These are phyloP conservation scores for Lottia scabra DNA, from an alignment of 2,888 invertebrate species.

Conservation along the genomic window DNA sequence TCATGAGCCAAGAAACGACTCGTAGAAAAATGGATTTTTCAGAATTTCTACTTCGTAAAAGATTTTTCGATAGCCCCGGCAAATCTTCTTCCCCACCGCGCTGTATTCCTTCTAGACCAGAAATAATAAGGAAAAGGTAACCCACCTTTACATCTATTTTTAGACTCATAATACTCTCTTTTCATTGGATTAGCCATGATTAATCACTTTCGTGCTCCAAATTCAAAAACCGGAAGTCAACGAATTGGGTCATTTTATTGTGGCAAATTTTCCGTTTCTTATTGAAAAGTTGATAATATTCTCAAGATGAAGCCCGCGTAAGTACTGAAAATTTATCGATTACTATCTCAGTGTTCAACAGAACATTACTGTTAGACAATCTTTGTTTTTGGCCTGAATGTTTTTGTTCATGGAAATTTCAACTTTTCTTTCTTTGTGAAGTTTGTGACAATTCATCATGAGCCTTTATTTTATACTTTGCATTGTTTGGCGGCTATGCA, in stretches of 20 bases:
- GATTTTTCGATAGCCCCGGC: background rate
- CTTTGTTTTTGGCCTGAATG: no score
- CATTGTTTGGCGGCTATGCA: no score
- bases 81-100: background rate
- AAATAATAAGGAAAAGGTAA: background rate
- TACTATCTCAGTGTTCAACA: no score
- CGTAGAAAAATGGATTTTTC: background rate
- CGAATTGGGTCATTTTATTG: background rate
- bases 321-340: background rate
- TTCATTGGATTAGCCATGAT: background rate
- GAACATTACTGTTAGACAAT: no score
- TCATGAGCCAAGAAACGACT: no score
- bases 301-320: background rate
- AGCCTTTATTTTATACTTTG: no score
- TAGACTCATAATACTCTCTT: background rate
- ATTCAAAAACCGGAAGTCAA: conserved; percentile 34
- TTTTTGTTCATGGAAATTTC: no score
- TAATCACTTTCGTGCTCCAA: conserved; percentile 17
- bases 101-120: background rate
- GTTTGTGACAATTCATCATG: no score
- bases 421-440: no score
- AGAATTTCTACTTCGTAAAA: background rate
- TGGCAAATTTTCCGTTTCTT: conserved; percentile 1
- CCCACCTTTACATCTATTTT: background rate
- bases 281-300: background rate